A percentile compares a stretch with the other conserved stretches of the same genome.
Evolutionary conservation across 2,797 vertebrate genomes (phyloP).

Genomic region (Pyrocephalus nanus): DNA sequence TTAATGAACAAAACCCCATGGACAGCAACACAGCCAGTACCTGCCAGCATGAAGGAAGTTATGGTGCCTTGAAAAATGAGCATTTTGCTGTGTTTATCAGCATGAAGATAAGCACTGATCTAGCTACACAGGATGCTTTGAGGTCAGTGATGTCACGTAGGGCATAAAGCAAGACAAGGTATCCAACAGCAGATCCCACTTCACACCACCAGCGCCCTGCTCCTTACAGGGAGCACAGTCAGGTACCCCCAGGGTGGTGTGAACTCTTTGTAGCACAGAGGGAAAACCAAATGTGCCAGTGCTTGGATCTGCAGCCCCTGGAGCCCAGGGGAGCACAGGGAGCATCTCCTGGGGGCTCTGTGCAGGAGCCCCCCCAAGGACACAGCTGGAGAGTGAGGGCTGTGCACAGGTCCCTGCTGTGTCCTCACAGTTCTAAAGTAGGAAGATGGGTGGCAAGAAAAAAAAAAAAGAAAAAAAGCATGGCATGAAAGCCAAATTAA

Average conservation of each 20-base stretch:
- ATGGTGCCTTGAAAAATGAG: background rate
- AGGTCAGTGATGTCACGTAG: background rate
- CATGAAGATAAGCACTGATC: background rate
- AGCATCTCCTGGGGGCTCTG: background rate
- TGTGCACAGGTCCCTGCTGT: accelerated
- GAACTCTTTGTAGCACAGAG: background rate
- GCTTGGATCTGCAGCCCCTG: background rate
- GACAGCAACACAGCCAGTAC: background rate
- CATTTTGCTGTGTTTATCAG: background rate
- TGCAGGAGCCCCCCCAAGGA: background rate
- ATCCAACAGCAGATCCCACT: background rate
- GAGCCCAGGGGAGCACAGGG: accelerated
- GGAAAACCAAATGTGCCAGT: background rate
- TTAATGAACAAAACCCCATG: background rate
- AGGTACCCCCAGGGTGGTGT: background rate
- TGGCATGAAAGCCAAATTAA: background rate
- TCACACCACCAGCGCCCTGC: background rate
- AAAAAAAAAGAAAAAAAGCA: background rate
- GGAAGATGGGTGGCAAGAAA: background rate
- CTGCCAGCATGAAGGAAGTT: background rate
- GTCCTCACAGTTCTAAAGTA: background rate
- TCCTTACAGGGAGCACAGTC: accelerated
- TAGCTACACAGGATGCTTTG: background rate
- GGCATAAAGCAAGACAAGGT: background rate
- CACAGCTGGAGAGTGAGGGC: accelerated